Conservation (phyloP, 2,888 invertebrate species). For the Frankliniella intonsa region DNA sequence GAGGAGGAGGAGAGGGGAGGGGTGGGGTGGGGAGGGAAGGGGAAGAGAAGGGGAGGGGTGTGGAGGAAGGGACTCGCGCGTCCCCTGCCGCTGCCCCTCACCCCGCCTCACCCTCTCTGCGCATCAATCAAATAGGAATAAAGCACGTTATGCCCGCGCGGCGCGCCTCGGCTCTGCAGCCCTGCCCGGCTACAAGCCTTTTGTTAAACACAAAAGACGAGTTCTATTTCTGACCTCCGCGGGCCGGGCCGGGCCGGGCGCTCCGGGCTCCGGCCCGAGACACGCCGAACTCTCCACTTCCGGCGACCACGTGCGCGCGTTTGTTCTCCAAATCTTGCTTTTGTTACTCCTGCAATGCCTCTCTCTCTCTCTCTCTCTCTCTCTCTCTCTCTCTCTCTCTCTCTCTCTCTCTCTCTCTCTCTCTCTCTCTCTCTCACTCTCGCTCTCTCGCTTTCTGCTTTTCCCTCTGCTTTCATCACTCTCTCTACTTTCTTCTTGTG, state of each 20-base stretch:
- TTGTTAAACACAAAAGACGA: no score
- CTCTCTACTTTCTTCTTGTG: neutral
- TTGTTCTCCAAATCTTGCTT: neutral
- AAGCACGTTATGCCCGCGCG: neutral
- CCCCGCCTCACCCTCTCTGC: neutral
- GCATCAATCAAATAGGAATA: conserved; percentile 18
- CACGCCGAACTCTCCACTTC: neutral
- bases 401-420: conserved; percentile 20
- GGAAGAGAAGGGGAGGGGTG: no score
- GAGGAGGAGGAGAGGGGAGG: no score
- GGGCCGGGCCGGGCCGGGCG: no score
- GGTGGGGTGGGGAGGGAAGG: no score
- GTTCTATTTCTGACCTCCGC: no score
- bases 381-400: conserved; percentile 26
- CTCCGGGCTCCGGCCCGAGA: conserved; percentile 15
- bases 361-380: conserved; percentile 27
- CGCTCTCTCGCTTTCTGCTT: neutral
- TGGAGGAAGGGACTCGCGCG: neutral
- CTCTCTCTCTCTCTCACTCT: conserved; percentile 16
- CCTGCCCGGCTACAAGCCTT: no score
- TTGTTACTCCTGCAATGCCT: neutral
- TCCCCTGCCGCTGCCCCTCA: conserved; percentile 9
- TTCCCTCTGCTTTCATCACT: neutral
- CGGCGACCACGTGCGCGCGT: neutral
- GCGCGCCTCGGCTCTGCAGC: no score